A percentile compares a stretch with the other conserved stretches of the same genome.
Evolutionary conservation across 2,888 invertebrate genomes (phyloP).

Genomic region (Drosophila borealis): DNA sequence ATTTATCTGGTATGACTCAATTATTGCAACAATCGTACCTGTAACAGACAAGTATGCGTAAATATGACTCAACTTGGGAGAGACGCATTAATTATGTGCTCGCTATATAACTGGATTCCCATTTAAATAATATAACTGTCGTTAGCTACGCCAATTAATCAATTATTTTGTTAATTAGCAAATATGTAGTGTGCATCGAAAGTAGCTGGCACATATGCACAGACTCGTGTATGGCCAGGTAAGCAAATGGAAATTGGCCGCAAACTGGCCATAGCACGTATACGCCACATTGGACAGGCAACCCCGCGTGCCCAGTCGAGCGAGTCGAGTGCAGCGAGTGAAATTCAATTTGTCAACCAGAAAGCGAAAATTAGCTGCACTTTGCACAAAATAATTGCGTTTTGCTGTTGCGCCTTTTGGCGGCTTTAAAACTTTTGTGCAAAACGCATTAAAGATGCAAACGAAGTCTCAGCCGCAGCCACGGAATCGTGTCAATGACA

Average conservation of each 20-base stretch:
- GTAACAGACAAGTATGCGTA: background rate
- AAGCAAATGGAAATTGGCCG: slow-evolving; percentile 36
- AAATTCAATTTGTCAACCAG: slow-evolving; percentile 66
- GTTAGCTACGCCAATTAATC: slow-evolving; percentile 61
- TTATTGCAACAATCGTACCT: too few species aligned
- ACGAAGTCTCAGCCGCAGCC: slow-evolving; percentile 32
- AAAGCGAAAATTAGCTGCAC: slow-evolving; percentile 48
- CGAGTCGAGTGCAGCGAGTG: slow-evolving; percentile 33
- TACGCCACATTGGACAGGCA: slow-evolving; percentile 39
- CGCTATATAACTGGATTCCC: background rate
- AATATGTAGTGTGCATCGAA: slow-evolving; percentile 12
- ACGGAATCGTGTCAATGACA: slow-evolving; percentile 56
- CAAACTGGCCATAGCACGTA: slow-evolving; percentile 56
- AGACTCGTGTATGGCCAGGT: background rate
- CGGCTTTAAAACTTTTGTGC: slow-evolving; percentile 52
- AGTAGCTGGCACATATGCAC: background rate
- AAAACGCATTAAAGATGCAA: slow-evolving; percentile 68
- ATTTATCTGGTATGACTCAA: slow-evolving; percentile 2
- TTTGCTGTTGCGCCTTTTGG: slow-evolving; percentile 29
- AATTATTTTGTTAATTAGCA: slow-evolving; percentile 57
- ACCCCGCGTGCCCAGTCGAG: background rate
- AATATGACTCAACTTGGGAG: slow-evolving; percentile 1
- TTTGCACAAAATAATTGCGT: slow-evolving; percentile 46
- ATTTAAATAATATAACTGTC: slow-evolving; percentile 28
- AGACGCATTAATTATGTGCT: slow-evolving; percentile 28